These are phyloP conservation scores for Polydrusus pterygomalis DNA, from an alignment of 2,888 invertebrate genomes.

Conservation along the genomic window DNA sequence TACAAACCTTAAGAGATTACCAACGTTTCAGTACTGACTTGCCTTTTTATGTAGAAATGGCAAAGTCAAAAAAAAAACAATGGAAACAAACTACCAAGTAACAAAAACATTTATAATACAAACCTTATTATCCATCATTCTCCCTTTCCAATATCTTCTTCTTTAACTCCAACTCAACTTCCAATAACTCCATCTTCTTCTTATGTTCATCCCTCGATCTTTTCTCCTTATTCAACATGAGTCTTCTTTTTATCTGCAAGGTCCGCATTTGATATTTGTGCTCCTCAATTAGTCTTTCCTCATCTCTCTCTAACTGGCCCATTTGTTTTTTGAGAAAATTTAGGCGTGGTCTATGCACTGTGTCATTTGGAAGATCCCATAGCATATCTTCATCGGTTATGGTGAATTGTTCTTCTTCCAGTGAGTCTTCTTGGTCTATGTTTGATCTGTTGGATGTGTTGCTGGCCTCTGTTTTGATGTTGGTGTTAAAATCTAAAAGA, in stretches of 20 bases:
- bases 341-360: slow-evolving; percentile 36
- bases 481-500: slow-evolving; percentile 20
- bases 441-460: slow-evolving; percentile 3
- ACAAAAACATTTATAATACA: neutral
- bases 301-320: slow-evolving; percentile 45
- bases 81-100: neutral
- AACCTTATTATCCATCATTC: neutral
- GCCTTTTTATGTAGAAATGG: too few species aligned
- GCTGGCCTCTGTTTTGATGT: slow-evolving; percentile 41
- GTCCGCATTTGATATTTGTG: slow-evolving; percentile 45
- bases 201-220: slow-evolving; percentile 45
- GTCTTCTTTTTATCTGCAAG: slow-evolving; percentile 33
- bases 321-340: slow-evolving; percentile 47
- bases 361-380: slow-evolving; percentile 48
- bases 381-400: slow-evolving; percentile 53
- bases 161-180: slow-evolving; percentile 46
- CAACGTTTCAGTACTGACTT: too few species aligned
- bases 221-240: slow-evolving; percentile 39
- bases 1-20: neutral
- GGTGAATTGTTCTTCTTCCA: slow-evolving; percentile 40
- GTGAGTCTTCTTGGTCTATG: slow-evolving; percentile 10
- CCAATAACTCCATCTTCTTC: slow-evolving; percentile 45
- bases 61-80: neutral
- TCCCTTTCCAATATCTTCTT: slow-evolving; percentile 10
- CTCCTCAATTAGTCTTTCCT: slow-evolving; percentile 42